phyloP scores from a whole-genome alignment of 2,888 invertebrate genomes.

The Chesias legatella region DNA sequence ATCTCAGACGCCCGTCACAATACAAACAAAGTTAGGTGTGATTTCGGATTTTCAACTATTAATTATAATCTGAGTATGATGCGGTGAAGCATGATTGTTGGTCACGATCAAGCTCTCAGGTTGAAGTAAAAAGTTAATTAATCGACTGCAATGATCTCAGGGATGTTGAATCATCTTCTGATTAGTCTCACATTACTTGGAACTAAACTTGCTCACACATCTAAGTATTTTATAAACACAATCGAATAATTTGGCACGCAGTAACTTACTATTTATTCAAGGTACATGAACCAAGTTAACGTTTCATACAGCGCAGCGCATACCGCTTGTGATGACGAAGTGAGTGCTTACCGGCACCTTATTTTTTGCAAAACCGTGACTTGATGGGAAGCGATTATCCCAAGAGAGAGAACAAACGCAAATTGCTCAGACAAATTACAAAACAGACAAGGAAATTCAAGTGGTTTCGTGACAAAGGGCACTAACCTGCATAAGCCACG shows the following conservation, averaged over 20 bases:
- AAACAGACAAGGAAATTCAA: conserved; percentile 42
- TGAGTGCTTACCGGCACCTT: conserved; percentile 2
- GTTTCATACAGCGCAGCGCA: no score
- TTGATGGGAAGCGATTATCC: conserved; percentile 15
- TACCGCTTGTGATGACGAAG: no score
- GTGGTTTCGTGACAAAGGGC: conserved; percentile 48
- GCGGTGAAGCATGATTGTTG: not conserved
- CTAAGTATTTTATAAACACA: no score
- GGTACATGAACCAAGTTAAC: no score
- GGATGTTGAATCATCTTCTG: conserved; percentile 21
- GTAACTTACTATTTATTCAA: no score
- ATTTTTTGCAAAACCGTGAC: conserved; percentile 12
- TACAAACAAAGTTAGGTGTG: no score
- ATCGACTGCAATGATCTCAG: conserved; percentile 26
- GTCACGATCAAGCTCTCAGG: conserved; percentile 20
- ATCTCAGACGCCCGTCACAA: no score
- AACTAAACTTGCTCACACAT: no score
- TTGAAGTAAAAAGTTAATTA: conserved; percentile 16
- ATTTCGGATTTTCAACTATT: no score
- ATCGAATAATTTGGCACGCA: no score
- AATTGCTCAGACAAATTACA: conserved; percentile 41
- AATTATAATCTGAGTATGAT: no score
- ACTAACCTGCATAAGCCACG: conserved; percentile 74
- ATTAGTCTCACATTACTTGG: not conserved
- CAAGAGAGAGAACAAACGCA: conserved; percentile 40